phyloP scores from a whole-genome alignment of 2,888 invertebrate genomes.

The Brachypalpus laphriformis region DNA sequence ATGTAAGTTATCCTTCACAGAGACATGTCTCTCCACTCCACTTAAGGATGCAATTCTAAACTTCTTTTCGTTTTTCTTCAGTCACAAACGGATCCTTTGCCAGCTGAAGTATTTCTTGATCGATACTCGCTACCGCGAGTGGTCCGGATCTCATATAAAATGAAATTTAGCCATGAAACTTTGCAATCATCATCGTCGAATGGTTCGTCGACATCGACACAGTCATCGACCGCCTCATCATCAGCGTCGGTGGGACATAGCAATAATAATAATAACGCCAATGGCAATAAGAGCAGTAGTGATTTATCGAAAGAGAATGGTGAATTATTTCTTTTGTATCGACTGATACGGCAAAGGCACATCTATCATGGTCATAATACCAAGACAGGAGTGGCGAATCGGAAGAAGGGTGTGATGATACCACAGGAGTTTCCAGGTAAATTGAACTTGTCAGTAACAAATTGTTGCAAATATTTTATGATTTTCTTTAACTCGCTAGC shows the following conservation, averaged over 20 bases:
- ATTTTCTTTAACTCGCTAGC: not conserved
- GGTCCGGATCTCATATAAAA: conserved; percentile 80
- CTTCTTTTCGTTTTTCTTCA: conserved; percentile 66
- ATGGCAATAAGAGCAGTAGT: conserved; percentile 67
- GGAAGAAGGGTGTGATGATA: conserved; percentile 82
- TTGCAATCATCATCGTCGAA: conserved; percentile 82
- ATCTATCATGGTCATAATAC: conserved; percentile 82
- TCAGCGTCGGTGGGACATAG: conserved; percentile 69
- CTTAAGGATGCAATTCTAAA: not conserved
- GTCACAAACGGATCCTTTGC: conserved; percentile 80
- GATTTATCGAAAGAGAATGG: conserved; percentile 76
- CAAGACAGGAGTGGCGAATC: conserved; percentile 80
- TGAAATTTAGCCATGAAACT: conserved; percentile 81
- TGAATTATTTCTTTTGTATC: conserved; percentile 81
- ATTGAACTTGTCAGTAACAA: not conserved
- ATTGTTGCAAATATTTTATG: not conserved
- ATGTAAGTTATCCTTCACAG: conserved; percentile 78
- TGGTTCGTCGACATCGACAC: conserved; percentile 81
- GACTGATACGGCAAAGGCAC: conserved; percentile 80
- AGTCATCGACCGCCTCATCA: conserved; percentile 76
- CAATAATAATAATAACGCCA: conserved; percentile 64
- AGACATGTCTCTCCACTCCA: too few species aligned
- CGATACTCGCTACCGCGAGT: conserved; percentile 81
- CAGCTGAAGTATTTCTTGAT: conserved; percentile 82
- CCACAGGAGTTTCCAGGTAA: conserved; percentile 83